A percentile compares a stretch with the other conserved stretches of the same genome.
Evolutionary conservation across 2,888 invertebrate species (phyloP).

Genomic region (Tiliacea aurago): DNA sequence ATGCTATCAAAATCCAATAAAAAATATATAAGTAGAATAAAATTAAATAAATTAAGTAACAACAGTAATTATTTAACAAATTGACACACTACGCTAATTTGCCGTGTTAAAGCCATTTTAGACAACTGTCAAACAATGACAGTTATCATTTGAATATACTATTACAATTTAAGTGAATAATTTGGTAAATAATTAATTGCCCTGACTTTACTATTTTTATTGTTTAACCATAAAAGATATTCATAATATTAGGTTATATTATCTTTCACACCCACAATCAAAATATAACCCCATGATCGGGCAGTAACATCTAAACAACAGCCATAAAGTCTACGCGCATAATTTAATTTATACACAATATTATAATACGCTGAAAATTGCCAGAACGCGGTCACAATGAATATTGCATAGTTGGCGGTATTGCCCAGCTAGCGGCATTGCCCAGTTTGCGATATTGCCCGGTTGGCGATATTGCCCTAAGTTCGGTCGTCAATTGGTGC

Average conservation of each 20-base stretch:
- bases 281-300: background rate
- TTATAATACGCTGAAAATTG: conserved; percentile 25
- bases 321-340: conserved; percentile 14
- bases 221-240: too few species aligned
- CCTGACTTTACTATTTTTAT: background rate
- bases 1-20: too few species aligned
- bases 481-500: conserved; percentile 56
- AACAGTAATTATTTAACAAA: too few species aligned
- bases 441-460: conserved; percentile 4
- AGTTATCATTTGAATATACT: too few species aligned
- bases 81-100: too few species aligned
- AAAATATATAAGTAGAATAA: too few species aligned
- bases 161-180: too few species aligned
- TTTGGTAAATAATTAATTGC: background rate
- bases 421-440: conserved; percentile 5
- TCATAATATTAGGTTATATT: background rate
- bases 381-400: conserved; percentile 22
- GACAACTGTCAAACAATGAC: too few species aligned
- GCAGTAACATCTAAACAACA: conserved; percentile 11
- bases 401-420: conserved; percentile 21
- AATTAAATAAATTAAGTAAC: too few species aligned
- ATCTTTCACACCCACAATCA: background rate
- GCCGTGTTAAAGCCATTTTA: too few species aligned
- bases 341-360: conserved; percentile 32
- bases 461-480: conserved; percentile 5